Evolutionary conservation across 1,140 invertebrate species (phyloP).

Genomic region (Cardiocondyla obscurior): DNA sequence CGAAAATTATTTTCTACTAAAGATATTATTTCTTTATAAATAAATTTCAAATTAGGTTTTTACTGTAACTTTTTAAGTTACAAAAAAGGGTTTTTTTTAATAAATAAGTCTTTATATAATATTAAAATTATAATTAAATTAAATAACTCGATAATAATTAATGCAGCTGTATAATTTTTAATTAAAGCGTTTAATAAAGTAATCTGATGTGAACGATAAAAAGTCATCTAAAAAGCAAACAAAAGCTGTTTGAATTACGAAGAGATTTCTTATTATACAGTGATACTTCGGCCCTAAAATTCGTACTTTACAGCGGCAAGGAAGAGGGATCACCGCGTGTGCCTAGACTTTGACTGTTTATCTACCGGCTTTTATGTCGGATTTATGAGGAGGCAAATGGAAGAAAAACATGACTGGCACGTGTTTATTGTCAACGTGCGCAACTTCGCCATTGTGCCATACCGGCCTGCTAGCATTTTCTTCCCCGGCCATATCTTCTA

Average conservation of each 20-base stretch:
- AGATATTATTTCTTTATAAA: too few species aligned
- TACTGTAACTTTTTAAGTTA: too few species aligned
- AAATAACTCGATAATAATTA: neutral
- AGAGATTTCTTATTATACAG: neutral
- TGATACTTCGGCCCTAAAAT: constrained; percentile 4
- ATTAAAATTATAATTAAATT: neutral
- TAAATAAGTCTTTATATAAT: too few species aligned
- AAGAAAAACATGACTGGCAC: constrained; percentile 80
- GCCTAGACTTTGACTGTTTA: constrained; percentile 54
- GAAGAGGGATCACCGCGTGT: neutral
- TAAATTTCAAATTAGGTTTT: too few species aligned
- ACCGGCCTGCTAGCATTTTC: constrained; percentile 38
- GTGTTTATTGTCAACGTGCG: constrained; percentile 81
- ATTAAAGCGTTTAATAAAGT: neutral
- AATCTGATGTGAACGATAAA: neutral
- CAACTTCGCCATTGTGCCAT: constrained; percentile 41
- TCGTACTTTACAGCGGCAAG: neutral
- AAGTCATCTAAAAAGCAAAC: neutral
- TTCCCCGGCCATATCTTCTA: constrained; percentile 54
- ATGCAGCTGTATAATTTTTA: neutral
- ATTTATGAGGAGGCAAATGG: constrained; percentile 82
- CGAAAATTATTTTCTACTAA: too few species aligned
- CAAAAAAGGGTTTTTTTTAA: too few species aligned
- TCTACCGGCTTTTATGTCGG: constrained; percentile 75
- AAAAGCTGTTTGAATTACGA: neutral